phyloP scores from a whole-genome alignment of 2,888 invertebrate species.

The Acrocera orbiculus region DNA sequence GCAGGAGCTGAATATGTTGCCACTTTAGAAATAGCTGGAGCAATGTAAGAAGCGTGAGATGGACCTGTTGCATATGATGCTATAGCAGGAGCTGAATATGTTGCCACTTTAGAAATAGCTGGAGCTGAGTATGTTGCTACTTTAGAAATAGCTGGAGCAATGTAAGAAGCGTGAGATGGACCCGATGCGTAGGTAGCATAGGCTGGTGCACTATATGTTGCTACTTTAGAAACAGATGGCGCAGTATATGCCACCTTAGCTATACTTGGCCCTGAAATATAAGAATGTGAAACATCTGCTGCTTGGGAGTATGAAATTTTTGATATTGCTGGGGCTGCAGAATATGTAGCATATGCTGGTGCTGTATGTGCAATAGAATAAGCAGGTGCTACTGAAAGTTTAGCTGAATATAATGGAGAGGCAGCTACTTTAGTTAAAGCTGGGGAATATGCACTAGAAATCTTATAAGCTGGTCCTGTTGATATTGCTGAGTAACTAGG shows the following conservation, averaged over 20 bases:
- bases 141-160: slow-evolving; percentile 10
- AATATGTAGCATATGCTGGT: slow-evolving; percentile 12
- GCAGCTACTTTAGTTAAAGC: slow-evolving; percentile 10
- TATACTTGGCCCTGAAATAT: slow-evolving; percentile 9
- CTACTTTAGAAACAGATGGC: slow-evolving; percentile 9
- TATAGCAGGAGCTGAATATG: slow-evolving; percentile 7
- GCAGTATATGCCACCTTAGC: slow-evolving; percentile 10
- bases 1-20: slow-evolving; percentile 8
- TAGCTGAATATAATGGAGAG: slow-evolving; percentile 4
- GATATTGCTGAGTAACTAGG: slow-evolving; percentile 21
- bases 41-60: slow-evolving; percentile 4
- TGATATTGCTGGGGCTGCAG: slow-evolving; percentile 33
- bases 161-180: slow-evolving; percentile 19
- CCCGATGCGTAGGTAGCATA: slow-evolving; percentile 26
- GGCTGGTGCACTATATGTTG: slow-evolving; percentile 16
- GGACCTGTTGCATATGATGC: slow-evolving; percentile 5
- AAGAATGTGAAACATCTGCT: slow-evolving; percentile 10
- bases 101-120: slow-evolving; percentile 6
- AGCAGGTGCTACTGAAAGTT: slow-evolving; percentile 15
- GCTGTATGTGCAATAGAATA: slow-evolving; percentile 14
- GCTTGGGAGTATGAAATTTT: slow-evolving; percentile 5
- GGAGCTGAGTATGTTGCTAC: slow-evolving; percentile 8
- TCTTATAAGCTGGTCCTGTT: slow-evolving; percentile 19
- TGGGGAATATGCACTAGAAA: slow-evolving; percentile 14
- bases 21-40: slow-evolving; percentile 3